Evolutionary conservation across 2,797 vertebrate genomes (phyloP).

Genomic region (Kryptopterus vitreolus): DNA sequence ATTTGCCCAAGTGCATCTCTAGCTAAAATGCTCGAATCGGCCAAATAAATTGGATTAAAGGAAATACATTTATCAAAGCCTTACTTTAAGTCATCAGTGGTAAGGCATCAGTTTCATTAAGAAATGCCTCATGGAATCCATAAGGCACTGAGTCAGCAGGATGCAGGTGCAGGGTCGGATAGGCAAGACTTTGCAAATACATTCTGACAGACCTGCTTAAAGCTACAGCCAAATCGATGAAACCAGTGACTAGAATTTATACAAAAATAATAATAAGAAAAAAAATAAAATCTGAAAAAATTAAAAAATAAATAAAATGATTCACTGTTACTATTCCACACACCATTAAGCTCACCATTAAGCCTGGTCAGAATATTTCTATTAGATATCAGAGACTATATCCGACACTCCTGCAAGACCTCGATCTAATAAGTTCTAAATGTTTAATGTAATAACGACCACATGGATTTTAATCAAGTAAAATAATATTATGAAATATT

Average conservation of each 20-base stretch:
- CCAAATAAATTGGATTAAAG: background rate
- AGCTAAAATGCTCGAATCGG: background rate
- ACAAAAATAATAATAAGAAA: too few relatives aligned
- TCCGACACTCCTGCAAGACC: background rate
- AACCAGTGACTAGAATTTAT: too few relatives aligned
- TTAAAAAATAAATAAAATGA: background rate
- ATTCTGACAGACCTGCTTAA: background rate
- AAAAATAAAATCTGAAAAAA: background rate
- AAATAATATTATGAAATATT: background rate
- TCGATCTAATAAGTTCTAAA: background rate
- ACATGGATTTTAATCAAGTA: background rate
- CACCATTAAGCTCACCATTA: background rate
- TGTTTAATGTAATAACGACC: background rate
- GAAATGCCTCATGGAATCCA: background rate
- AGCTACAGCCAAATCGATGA: too few relatives aligned
- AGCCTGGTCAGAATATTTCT: background rate
- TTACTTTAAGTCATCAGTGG: background rate
- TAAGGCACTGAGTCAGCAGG: background rate
- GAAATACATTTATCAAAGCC: background rate
- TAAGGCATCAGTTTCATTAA: background rate
- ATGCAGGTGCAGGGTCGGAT: background rate
- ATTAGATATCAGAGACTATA: background rate
- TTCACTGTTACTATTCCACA: background rate
- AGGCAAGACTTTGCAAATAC: background rate
- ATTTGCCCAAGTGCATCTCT: background rate